Evolutionary conservation across 2,888 invertebrate genomes (phyloP).

Genomic region (Macrosoma leucophasiata): DNA sequence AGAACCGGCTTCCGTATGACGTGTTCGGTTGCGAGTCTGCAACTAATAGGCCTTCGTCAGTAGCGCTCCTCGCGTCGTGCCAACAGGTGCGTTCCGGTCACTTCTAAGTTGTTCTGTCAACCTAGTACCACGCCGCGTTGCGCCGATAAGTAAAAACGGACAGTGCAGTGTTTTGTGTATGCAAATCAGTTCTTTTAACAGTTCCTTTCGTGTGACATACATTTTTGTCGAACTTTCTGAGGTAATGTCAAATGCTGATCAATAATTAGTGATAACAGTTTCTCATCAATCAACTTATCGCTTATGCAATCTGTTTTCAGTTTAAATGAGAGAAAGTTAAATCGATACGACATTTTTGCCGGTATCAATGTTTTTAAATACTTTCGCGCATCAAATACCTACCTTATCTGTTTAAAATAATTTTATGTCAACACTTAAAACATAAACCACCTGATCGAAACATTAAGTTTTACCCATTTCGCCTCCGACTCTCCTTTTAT

Average conservation of each 20-base stretch:
- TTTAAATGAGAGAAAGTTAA: conserved; percentile 36
- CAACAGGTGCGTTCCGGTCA: conserved; percentile 57
- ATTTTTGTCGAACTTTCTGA: no score
- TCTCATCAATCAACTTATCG: conserved; percentile 27
- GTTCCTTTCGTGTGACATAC: no score
- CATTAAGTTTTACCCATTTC: no score
- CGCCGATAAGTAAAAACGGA: conserved; percentile 32
- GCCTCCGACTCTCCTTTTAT: no score
- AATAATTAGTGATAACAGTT: background rate
- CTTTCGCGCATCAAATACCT: no score
- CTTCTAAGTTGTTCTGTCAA: conserved; percentile 41
- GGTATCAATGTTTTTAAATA: no score
- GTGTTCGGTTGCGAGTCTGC: conserved; percentile 55
- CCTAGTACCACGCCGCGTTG: conserved; percentile 34
- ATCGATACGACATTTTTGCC: no score
- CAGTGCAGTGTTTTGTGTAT: conserved; percentile 40
- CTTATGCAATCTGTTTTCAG: conserved; percentile 23
- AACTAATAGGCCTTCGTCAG: conserved; percentile 63
- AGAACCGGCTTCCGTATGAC: conserved; percentile 72
- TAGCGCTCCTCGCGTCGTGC: conserved; percentile 65
- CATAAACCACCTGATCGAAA: no score
- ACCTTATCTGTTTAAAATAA: no score
- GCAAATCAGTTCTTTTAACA: conserved; percentile 16
- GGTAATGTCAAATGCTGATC: conserved; percentile 20
- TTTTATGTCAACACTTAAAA: no score